These are phyloP conservation scores for Apamea sordens DNA, from an alignment of 2,888 invertebrate species.

Conservation along the genomic window DNA sequence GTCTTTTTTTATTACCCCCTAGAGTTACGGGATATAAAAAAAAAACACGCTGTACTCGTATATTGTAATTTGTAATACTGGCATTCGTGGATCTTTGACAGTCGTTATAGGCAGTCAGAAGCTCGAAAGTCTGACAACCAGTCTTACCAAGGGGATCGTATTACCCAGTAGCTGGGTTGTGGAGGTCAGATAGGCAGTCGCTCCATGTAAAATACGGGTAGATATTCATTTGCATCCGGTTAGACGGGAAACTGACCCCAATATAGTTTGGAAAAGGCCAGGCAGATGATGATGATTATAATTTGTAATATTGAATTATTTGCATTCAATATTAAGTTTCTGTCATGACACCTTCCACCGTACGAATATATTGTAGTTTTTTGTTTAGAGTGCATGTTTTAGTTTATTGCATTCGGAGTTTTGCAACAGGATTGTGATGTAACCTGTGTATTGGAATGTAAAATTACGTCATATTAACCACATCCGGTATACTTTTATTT, in stretches of 20 bases:
- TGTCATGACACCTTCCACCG: neutral
- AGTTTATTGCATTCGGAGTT: conserved; percentile 30
- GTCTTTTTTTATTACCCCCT: too few species aligned
- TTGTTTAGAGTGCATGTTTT: conserved; percentile 1
- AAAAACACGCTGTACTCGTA: too few species aligned
- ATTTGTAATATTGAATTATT: conserved; percentile 1
- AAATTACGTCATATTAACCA: conserved; percentile 53
- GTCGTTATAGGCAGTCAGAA: neutral
- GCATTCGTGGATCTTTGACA: neutral
- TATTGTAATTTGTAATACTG: neutral
- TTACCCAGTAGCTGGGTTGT: neutral
- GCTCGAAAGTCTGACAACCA: neutral
- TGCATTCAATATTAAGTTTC: neutral
- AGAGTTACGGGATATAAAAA: too few species aligned
- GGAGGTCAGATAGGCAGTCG: neutral
- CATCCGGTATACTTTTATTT: conserved; percentile 58
- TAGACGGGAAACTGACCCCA: neutral
- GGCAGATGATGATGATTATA: neutral
- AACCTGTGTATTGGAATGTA: conserved; percentile 52
- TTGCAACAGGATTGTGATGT: conserved; percentile 47
- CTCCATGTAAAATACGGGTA: neutral
- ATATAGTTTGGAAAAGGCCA: neutral
- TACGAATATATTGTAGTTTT: neutral
- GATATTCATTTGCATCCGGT: neutral
- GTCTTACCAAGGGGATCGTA: neutral